A percentile compares a stretch with the other conserved stretches of the same genome.
Evolutionary conservation across 2,888 invertebrate genomes (phyloP).

Genomic region (Plagiodera versicolora): DNA sequence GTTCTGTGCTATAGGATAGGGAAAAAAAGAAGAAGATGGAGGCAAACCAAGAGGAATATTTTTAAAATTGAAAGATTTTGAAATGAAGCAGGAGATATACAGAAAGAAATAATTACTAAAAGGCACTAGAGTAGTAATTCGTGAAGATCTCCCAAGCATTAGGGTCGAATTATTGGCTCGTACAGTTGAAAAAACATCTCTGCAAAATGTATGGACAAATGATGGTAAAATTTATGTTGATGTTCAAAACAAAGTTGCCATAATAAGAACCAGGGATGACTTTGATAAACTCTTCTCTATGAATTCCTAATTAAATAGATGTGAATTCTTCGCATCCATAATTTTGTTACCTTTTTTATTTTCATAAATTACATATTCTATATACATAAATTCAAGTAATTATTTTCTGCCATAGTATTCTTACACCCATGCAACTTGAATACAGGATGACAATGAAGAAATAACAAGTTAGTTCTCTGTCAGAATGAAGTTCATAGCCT

Average conservation of each 20-base stretch:
- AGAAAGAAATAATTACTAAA: neutral
- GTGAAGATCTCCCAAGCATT: constrained; percentile 1
- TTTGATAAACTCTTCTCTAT: neutral
- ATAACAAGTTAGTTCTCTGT: too few species aligned
- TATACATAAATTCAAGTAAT: too few species aligned
- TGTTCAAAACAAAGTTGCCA: neutral
- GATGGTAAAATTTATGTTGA: neutral
- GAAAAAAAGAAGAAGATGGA: neutral
- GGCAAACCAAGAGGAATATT: constrained; percentile 3
- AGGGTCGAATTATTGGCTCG: neutral
- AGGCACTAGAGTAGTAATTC: neutral
- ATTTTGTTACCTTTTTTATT: neutral
- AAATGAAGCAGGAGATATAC: constrained; percentile 1
- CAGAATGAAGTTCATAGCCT: too few species aligned
- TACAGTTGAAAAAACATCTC: constrained; percentile 3
- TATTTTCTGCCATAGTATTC: too few species aligned
- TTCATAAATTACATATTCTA: neutral
- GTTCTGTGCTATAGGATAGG: neutral
- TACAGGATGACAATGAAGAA: too few species aligned
- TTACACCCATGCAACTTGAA: too few species aligned
- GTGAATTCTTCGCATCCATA: neutral
- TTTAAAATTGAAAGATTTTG: neutral
- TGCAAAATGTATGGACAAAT: constrained; percentile 2
- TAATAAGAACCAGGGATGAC: neutral
- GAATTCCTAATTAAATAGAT: neutral